Evolutionary conservation across 2,888 invertebrate genomes (phyloP).

Genomic region (Macroteleia sp.): DNA sequence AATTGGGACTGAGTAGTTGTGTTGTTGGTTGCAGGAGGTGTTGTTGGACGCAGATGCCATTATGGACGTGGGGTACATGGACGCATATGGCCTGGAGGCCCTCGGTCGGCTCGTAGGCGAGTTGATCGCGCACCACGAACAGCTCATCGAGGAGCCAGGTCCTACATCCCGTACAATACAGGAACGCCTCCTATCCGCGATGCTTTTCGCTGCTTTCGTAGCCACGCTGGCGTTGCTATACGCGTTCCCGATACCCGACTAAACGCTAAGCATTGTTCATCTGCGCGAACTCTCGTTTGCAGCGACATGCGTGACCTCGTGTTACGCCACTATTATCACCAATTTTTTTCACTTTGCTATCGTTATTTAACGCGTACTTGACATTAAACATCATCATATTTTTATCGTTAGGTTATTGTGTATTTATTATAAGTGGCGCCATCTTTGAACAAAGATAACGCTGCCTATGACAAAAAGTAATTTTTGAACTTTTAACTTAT

Average conservation of each 20-base stretch:
- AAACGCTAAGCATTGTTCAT: conserved; percentile 63
- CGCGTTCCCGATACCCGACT: conserved; percentile 85
- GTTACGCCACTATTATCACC: too few relatives aligned
- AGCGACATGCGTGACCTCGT: too few relatives aligned
- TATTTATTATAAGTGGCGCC: too few relatives aligned
- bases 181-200: conserved; percentile 80
- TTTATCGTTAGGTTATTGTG: too few relatives aligned
- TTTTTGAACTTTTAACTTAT: too few relatives aligned
- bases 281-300: conserved; percentile 35
- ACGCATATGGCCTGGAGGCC: conserved; percentile 81
- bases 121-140: conserved; percentile 75
- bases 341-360: too few relatives aligned
- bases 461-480: too few relatives aligned
- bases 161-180: conserved; percentile 80
- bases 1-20: conserved; percentile 83
- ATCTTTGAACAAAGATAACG: too few relatives aligned
- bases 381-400: too few relatives aligned
- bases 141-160: conserved; percentile 74
- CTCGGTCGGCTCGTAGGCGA: conserved; percentile 79
- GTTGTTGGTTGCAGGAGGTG: conserved; percentile 84
- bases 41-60: conserved; percentile 83
- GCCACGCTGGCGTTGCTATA: conserved; percentile 84
- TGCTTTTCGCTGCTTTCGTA: conserved; percentile 84
- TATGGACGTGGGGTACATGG: conserved; percentile 83
- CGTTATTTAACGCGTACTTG: too few relatives aligned